A percentile compares a stretch with the other conserved stretches of the same genome.
These are phyloP conservation scores for Diceros bicornis DNA, from an alignment of 2,797 vertebrate species.

Conservation along the genomic window DNA sequence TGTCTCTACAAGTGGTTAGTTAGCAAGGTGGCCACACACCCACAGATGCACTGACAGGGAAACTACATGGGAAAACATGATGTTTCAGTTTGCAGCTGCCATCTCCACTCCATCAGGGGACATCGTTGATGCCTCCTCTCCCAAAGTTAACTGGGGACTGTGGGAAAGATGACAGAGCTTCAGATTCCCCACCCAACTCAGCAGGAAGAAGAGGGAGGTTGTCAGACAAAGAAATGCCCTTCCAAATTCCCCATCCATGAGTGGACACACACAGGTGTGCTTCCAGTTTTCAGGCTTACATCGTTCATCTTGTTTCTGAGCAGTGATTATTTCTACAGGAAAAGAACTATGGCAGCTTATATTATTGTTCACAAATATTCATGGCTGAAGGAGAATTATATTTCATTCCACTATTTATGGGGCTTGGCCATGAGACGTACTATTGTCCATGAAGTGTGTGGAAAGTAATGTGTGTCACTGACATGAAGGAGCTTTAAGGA, in stretches of 20 bases:
- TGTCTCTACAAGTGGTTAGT: constrained; percentile 87
- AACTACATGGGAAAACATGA: constrained; percentile 82
- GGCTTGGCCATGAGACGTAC: neutral
- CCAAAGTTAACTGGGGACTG: constrained; percentile 79
- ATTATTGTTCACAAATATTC: constrained; percentile 45
- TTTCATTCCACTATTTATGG: neutral
- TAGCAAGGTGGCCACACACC: constrained; percentile 76
- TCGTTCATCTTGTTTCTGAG: constrained; percentile 48
- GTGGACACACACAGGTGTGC: neutral
- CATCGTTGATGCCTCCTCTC: constrained; percentile 78
- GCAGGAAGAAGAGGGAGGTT: neutral
- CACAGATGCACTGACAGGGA: constrained; percentile 75
- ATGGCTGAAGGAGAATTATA: neutral
- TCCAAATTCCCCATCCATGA: constrained; percentile 33
- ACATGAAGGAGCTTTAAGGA: neutral
- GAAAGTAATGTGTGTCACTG: neutral
- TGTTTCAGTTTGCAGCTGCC: constrained; percentile 85
- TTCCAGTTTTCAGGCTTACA: constrained; percentile 50
- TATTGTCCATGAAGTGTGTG: neutral
- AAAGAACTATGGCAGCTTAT: neutral
- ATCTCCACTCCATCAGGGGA: constrained; percentile 78
- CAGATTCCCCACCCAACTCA: constrained; percentile 19
- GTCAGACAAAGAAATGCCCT: neutral
- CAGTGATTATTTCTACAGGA: constrained; percentile 7
- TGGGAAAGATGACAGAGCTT: constrained; percentile 71